Evolutionary conservation across 2,797 vertebrate species (phyloP), one percentile per base, ranked within the genome.

Genomic region (Eulemur albifrons): DNA sequence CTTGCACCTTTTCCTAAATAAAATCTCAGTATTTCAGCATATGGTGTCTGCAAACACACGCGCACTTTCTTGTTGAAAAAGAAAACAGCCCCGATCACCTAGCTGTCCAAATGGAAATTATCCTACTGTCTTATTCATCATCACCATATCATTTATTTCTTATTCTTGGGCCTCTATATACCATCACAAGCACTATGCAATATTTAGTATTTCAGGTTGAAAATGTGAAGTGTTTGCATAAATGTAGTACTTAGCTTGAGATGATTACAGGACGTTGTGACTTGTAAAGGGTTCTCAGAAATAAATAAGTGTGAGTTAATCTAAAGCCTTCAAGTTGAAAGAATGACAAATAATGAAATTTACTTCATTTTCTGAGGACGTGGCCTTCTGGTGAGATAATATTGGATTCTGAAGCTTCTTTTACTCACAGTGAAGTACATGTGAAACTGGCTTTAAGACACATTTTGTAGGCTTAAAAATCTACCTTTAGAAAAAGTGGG

Each of bases 401-500:
- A 69, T 3, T 77, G 57, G 48, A 92, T 89, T 92, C 38, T 85
- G 75, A 75, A 79, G 32, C 2, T 81, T 65, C 82, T 88, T 70
- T 82, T 57, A 59, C 52, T 72, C 5, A 43, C 15, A 35, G 45
- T 88, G 32, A 95, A 80, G 82, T 35, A 72, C 35, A 76, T 52
- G 83, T 89, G 43, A 96, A 90, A 57, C 48, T 90, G 63, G 43
- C 72, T 93, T 96, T 86, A 82, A 88, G 65, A 88, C 73, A 88
- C 59, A 95, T 89, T 95, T 80, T 89, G 20, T 35, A 81, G 75
- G 63, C 67, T 95, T 92, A 54, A 97, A 87, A 54, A 97, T 81
- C 72, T 94, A 75, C 69, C 65, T 88, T 95, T 97, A 98, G 90
- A 90, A 97, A 93, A 95, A 97, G 73, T 83, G 67, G 27, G 76